These are phyloP conservation scores for human DNA, from an alignment of 2,113 vertebrate genomes.

Conservation along the genomic window DNA sequence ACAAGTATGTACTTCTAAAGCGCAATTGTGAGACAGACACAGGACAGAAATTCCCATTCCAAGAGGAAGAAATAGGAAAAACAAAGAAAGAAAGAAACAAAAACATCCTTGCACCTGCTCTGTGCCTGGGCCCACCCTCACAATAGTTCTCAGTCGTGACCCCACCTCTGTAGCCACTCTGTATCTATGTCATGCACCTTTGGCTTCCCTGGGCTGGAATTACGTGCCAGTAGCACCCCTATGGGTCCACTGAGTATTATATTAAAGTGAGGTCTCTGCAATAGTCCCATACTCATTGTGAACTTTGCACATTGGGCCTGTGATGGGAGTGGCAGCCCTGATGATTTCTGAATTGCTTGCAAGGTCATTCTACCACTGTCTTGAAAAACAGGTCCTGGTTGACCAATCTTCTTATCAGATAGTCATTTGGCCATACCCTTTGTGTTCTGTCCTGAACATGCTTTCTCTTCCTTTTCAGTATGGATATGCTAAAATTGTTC, in stretches of 20 bases:
- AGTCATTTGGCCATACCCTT: background rate
- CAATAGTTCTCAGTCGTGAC: background rate
- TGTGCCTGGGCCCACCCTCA: too few species aligned
- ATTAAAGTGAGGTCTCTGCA: background rate
- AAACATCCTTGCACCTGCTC: background rate
- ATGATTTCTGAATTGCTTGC: background rate
- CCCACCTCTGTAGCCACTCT: background rate
- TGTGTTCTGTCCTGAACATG: background rate
- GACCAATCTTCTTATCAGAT: background rate
- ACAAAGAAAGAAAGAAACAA: rapidly evolving
- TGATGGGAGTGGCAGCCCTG: background rate
- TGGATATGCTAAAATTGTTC: background rate
- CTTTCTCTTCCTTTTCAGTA: background rate
- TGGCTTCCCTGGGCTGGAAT: background rate
- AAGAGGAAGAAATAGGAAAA: background rate
- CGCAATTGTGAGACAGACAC: background rate
- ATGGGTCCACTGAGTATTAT: too few species aligned
- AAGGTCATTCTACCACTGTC: background rate
- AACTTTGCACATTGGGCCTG: background rate
- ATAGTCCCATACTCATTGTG: background rate
- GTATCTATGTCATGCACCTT: background rate
- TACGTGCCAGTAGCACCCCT: background rate
- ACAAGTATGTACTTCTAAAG: background rate
- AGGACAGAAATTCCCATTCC: background rate
- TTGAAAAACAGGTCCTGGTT: background rate